These are phyloP conservation scores for Orussus abietinus DNA, from an alignment of 1,140 invertebrate genomes.

Conservation along the genomic window DNA sequence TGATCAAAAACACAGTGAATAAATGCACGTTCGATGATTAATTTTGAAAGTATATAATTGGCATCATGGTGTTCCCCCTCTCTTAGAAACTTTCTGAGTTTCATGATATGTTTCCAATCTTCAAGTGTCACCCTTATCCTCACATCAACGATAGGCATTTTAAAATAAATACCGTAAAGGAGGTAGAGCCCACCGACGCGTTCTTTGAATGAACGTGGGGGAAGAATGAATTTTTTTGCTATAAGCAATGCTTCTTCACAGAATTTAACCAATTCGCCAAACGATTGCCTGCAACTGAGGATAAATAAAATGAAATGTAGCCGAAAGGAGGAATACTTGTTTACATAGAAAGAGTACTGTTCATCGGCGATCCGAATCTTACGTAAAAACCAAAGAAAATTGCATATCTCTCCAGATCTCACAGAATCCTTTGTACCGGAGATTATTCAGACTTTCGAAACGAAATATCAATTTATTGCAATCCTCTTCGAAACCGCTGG, in stretches of 20 bases:
- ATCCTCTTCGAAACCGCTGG: constrained; percentile 37
- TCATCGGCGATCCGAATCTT: constrained; percentile 17
- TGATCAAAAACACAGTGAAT: constrained; percentile 30
- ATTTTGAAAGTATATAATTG: constrained; percentile 43
- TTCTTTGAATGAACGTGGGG: constrained; percentile 31
- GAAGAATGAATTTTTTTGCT: constrained; percentile 39
- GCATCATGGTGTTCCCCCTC: constrained; percentile 41
- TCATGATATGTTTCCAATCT: constrained; percentile 36
- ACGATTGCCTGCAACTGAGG: constrained; percentile 29
- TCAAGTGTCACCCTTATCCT: constrained; percentile 39
- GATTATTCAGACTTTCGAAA: constrained; percentile 31
- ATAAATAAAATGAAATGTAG: constrained; percentile 8
- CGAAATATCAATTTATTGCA: constrained; percentile 31
- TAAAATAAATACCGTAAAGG: constrained; percentile 45
- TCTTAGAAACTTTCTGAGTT: constrained; percentile 34
- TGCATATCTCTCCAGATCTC: constrained; percentile 43
- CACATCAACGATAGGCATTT: constrained; percentile 35
- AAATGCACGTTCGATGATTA: constrained; percentile 41
- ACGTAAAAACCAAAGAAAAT: constrained; percentile 44
- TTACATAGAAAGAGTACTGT: constrained; percentile 6
- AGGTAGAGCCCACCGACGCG: constrained; percentile 44
- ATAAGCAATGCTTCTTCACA: constrained; percentile 43
- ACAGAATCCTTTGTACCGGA: constrained; percentile 38
- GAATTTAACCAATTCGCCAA: constrained; percentile 39
- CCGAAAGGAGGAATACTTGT: neutral